Conservation (phyloP, 1,140 invertebrate genomes). For the Nephotettix cincticeps region DNA sequence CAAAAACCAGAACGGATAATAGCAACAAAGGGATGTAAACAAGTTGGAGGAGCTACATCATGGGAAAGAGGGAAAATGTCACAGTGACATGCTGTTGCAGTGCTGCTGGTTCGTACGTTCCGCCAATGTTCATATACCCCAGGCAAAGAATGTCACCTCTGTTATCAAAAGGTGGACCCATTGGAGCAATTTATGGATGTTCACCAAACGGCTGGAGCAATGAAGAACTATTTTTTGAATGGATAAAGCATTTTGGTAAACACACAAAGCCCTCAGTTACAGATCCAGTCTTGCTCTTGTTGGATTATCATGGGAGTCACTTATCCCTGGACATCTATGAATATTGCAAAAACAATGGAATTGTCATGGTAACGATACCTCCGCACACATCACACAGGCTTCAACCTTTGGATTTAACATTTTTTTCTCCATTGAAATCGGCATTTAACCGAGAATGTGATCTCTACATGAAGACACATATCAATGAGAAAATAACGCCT, state of each 20-base stretch:
- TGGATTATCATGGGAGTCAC: constrained; percentile 43
- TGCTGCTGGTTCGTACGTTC: too few relatives aligned
- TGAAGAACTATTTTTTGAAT: constrained; percentile 43
- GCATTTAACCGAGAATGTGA: constrained; percentile 46
- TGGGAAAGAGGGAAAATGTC: too few relatives aligned
- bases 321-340: constrained; percentile 40
- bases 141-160: too few relatives aligned
- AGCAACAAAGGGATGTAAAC: too few relatives aligned
- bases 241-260: too few relatives aligned
- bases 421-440: neutral
- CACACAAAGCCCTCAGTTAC: constrained; percentile 39
- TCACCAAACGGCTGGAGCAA: constrained; percentile 43
- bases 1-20: too few relatives aligned
- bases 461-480: neutral
- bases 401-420: constrained; percentile 42
- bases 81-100: too few relatives aligned
- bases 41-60: too few relatives aligned
- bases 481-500: neutral
- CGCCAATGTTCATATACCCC: too few relatives aligned
- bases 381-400: constrained; percentile 46
- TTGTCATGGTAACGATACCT: constrained; percentile 44
- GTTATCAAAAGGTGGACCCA: too few relatives aligned
- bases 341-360: constrained; percentile 39
- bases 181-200: constrained; percentile 26
- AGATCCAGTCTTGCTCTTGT: constrained; percentile 40